Conservation (phyloP, 2,888 invertebrate species). For the Petrophora chlorosata region DNA sequence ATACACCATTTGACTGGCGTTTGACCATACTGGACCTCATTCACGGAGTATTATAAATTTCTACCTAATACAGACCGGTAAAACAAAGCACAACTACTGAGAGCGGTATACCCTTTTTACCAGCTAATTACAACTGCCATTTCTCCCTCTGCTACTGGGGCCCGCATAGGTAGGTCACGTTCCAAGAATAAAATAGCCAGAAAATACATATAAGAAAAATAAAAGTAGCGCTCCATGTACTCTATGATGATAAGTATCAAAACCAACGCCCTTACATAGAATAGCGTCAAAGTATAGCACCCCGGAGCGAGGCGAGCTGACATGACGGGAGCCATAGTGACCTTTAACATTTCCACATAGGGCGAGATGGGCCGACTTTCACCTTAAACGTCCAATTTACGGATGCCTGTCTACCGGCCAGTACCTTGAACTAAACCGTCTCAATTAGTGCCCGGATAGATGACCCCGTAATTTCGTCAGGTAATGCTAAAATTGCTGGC, state of each 20-base stretch:
- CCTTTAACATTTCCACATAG: constrained; percentile 78
- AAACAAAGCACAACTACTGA: too few species aligned
- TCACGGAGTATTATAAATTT: too few species aligned
- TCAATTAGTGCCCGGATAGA: constrained; percentile 80
- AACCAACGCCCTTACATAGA: constrained; percentile 45
- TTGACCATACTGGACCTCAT: too few species aligned
- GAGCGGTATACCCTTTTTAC: too few species aligned
- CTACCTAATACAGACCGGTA: too few species aligned
- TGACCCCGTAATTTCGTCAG: constrained; percentile 79
- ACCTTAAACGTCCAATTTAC: constrained; percentile 80
- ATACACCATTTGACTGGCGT: too few species aligned
- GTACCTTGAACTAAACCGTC: constrained; percentile 78
- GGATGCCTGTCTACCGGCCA: constrained; percentile 74
- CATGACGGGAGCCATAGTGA: constrained; percentile 73
- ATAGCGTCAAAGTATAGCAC: constrained; percentile 52
- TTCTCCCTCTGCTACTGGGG: too few species aligned
- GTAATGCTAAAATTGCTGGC: constrained; percentile 60
- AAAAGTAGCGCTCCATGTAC: too few species aligned
- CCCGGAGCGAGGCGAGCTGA: constrained; percentile 66
- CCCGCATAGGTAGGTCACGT: too few species aligned
- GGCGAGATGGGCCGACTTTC: constrained; percentile 72
- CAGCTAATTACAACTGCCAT: too few species aligned
- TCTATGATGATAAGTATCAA: constrained; percentile 19
- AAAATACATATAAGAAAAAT: background rate
- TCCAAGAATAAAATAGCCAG: too few species aligned